Percentiles rank a stretch among this genome's conserved stretches.
Conservation (phyloP, 1,140 invertebrate genomes). For the Drosophila parabipectinata region DNA sequence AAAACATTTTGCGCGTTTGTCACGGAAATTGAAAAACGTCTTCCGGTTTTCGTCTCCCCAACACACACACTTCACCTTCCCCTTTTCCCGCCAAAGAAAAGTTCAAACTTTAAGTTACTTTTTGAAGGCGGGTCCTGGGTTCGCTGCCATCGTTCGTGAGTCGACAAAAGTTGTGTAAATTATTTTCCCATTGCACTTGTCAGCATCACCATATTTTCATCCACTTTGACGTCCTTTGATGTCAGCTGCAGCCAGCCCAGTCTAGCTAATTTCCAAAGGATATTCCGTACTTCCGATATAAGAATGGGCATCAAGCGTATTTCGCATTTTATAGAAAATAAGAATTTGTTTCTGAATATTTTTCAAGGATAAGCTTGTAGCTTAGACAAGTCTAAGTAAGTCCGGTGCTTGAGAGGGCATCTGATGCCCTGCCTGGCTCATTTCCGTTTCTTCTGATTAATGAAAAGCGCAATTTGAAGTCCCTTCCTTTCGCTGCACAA, state of each 20-base stretch:
- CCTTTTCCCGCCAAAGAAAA: background rate
- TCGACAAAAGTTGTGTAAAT: slow-evolving; percentile 76
- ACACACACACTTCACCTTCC: background rate
- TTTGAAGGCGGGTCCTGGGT: background rate
- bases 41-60: slow-evolving; percentile 8
- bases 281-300: background rate
- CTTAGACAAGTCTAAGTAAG: background rate
- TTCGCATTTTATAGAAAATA: background rate
- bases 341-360: background rate
- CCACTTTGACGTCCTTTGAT: slow-evolving; percentile 54
- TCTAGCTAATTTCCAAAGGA: slow-evolving; percentile 63
- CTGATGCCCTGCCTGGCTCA: slow-evolving; percentile 10
- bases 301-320: background rate
- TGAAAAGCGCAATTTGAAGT: slow-evolving; percentile 74
- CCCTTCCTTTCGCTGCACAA: slow-evolving; percentile 29
- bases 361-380: background rate
- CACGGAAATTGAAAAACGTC: slow-evolving; percentile 75
- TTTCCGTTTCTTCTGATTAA: slow-evolving; percentile 64
- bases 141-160: slow-evolving; percentile 41
- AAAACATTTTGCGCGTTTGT: slow-evolving; percentile 68
- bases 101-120: slow-evolving; percentile 31
- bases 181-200: slow-evolving; percentile 68
- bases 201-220: slow-evolving; percentile 7
- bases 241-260: slow-evolving; percentile 63
- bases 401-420: slow-evolving; percentile 16